A percentile compares a stretch with the other conserved stretches of the same genome.
Conservation (phyloP, 2,113 vertebrate species). For the Saiga tatarica region DNA sequence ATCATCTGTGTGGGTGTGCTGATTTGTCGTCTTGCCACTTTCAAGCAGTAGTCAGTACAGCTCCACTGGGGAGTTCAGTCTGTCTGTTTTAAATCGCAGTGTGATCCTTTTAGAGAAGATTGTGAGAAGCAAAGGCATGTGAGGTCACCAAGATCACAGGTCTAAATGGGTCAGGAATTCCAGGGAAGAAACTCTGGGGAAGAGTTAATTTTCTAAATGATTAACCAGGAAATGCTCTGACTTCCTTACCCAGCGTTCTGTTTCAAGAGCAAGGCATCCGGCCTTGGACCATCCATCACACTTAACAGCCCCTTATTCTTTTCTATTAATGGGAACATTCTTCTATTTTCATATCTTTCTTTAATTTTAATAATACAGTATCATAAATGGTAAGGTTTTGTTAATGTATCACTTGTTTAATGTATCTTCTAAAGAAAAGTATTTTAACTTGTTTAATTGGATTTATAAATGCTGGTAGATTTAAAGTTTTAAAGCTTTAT, state of each 20-base stretch:
- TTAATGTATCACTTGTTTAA: constrained; percentile 70
- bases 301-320: constrained; percentile 62
- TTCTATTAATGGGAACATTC: constrained; percentile 56
- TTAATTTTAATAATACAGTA: constrained; percentile 62
- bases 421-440: constrained; percentile 57
- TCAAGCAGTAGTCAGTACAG: not conserved
- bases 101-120: constrained; percentile 56
- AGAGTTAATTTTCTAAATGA: constrained; percentile 76
- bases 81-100: constrained; percentile 36
- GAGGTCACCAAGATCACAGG: constrained; percentile 62
- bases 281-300: constrained; percentile 51
- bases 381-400: constrained; percentile 70
- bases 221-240: constrained; percentile 71
- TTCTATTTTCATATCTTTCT: constrained; percentile 65
- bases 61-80: not conserved
- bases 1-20: not conserved
- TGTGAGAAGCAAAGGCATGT: constrained; percentile 58
- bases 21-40: not conserved
- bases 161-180: constrained; percentile 66
- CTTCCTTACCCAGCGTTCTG: constrained; percentile 63
- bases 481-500: constrained; percentile 65
- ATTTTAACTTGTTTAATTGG: constrained; percentile 71
- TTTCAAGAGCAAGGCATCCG: constrained; percentile 64
- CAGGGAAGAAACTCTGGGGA: constrained; percentile 61
- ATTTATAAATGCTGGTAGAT: constrained; percentile 72